These are phyloP conservation scores for Hoplostethus atlanticus DNA, from an alignment of 2,797 vertebrate species.

Conservation along the genomic window DNA sequence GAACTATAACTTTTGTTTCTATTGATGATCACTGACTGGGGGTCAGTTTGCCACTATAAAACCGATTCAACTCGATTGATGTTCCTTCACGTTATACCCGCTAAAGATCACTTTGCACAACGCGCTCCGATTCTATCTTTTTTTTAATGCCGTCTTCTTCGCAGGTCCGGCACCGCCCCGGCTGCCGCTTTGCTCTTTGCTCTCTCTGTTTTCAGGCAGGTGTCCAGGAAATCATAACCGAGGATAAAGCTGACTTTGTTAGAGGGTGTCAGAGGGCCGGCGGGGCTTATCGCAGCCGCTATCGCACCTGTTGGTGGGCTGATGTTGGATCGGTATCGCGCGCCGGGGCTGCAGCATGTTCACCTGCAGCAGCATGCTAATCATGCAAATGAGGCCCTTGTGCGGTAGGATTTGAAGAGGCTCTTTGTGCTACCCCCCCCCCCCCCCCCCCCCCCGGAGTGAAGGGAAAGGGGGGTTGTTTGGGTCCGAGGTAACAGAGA, in stretches of 20 bases:
- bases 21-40: too few relatives aligned
- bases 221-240: slow-evolving; percentile 35
- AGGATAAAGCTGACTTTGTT: slow-evolving; percentile 60
- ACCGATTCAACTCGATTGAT: too few relatives aligned
- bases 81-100: too few relatives aligned
- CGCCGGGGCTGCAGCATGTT: slow-evolving; percentile 6
- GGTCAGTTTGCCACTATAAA: too few relatives aligned
- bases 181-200: too few relatives aligned
- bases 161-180: too few relatives aligned
- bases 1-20: too few relatives aligned
- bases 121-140: too few relatives aligned
- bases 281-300: slow-evolving; percentile 34
- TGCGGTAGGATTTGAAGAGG: slow-evolving; percentile 65
- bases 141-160: too few relatives aligned
- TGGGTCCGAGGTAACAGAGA: slow-evolving; percentile 49
- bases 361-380: slow-evolving; percentile 62
- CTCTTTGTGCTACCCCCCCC: slow-evolving; percentile 68
- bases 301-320: slow-evolving; percentile 62
- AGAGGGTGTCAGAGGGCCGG: slow-evolving; percentile 25
- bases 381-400: slow-evolving; percentile 70
- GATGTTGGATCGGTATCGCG: slow-evolving; percentile 26
- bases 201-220: not conserved
- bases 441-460: slow-evolving; percentile 37
- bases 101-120: too few relatives aligned
- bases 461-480: slow-evolving; percentile 12